Evolutionary conservation across 2,888 invertebrate genomes (phyloP).

Genomic region (Meghimatium bilineatum): DNA sequence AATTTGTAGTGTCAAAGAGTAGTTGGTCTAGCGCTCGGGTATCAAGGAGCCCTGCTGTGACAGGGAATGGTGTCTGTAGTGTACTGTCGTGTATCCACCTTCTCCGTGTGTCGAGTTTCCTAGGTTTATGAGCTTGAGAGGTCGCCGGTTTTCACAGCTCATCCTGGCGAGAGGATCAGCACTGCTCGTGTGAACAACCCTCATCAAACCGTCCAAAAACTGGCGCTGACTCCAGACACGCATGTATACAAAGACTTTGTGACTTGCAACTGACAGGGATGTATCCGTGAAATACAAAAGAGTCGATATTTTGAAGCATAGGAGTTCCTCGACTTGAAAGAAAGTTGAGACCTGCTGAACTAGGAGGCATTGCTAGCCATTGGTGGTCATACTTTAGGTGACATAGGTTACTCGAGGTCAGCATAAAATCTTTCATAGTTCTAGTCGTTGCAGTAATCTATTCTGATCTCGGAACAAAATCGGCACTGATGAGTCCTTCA

Average conservation of each 20-base stretch:
- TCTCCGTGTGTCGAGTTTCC: not conserved
- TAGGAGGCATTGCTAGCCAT: not conserved
- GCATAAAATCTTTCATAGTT: not conserved
- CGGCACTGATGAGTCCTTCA: not conserved
- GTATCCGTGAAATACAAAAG: not conserved
- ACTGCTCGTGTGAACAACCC: not conserved
- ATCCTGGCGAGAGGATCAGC: not conserved
- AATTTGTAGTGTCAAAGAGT: constrained; percentile 9
- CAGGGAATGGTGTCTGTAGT: not conserved
- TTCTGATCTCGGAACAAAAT: not conserved
- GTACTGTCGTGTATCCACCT: not conserved
- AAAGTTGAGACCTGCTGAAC: not conserved
- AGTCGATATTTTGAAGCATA: not conserved
- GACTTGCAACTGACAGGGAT: not conserved
- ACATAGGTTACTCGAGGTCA: not conserved
- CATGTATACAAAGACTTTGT: not conserved
- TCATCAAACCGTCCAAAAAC: not conserved
- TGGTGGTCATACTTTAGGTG: not conserved
- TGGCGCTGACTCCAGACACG: not conserved
- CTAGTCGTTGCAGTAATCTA: not conserved
- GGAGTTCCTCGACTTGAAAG: not conserved
- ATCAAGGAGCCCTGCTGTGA: not conserved
- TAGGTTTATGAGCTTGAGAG: not conserved
- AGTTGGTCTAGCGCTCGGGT: not conserved
- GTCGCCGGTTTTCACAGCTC: constrained; percentile 5